Evolutionary conservation across 2,888 invertebrate species (phyloP).

Genomic region (Parasteatoda lunata): DNA sequence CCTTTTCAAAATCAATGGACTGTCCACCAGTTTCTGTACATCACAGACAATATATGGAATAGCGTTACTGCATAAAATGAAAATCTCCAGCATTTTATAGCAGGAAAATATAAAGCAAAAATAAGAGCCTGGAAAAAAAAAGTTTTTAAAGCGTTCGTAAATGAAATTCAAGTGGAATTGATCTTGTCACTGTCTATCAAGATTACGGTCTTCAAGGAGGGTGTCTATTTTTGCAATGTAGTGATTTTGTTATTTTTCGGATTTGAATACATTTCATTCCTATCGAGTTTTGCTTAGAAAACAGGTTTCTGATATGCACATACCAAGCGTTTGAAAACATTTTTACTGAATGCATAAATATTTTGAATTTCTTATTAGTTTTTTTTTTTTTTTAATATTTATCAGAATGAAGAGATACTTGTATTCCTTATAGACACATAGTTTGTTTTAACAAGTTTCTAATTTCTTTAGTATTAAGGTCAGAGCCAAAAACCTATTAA

Average conservation of each 20-base stretch:
- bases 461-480: too few species aligned
- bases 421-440: too few species aligned
- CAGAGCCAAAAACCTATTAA: too few species aligned
- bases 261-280: background rate
- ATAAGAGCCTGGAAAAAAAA: background rate
- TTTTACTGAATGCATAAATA: too few species aligned
- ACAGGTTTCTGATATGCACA: background rate
- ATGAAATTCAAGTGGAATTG: slow-evolving; percentile 25
- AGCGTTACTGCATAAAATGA: slow-evolving; percentile 38
- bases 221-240: slow-evolving; percentile 5
- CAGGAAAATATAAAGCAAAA: background rate
- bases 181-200: slow-evolving; percentile 55
- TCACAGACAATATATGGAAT: slow-evolving; percentile 20
- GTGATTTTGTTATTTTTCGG: background rate
- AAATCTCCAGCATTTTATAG: slow-evolving; percentile 40
- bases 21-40: slow-evolving; percentile 8
- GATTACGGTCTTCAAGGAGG: slow-evolving; percentile 9
- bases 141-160: background rate
- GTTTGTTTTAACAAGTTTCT: too few species aligned
- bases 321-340: background rate
- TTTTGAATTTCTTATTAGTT: too few species aligned
- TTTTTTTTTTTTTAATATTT: too few species aligned
- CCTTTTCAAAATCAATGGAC: slow-evolving; percentile 31
- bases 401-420: too few species aligned
- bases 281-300: background rate